Conservation (phyloP, 1,140 invertebrate species). For the Cydia pomonella region DNA sequence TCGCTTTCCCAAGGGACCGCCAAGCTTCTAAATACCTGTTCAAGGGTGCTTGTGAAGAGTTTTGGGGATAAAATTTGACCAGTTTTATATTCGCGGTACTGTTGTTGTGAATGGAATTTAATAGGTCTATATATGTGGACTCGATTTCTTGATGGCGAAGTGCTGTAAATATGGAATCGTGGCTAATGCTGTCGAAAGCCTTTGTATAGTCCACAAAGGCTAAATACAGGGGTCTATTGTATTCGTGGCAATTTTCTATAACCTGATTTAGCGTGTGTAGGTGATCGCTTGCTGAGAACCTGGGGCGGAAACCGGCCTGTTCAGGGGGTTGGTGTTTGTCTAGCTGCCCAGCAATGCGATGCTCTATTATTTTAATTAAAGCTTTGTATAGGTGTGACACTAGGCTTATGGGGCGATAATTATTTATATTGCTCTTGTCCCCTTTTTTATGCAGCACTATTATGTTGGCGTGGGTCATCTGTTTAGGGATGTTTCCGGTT, state of each 20-base stretch:
- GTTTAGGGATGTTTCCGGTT: neutral
- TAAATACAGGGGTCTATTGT: neutral
- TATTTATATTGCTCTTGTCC: too few relatives aligned
- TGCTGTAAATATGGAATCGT: neutral
- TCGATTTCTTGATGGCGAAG: neutral
- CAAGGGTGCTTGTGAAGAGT: constrained; percentile 14
- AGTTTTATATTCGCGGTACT: constrained; percentile 24
- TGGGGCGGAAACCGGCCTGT: constrained; percentile 11
- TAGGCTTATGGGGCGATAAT: too few relatives aligned
- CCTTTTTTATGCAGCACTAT: too few relatives aligned
- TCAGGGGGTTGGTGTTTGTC: neutral
- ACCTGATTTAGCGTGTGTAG: constrained; percentile 16
- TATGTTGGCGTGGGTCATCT: neutral
- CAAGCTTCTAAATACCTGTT: constrained; percentile 18
- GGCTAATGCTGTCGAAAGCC: constrained; percentile 13
- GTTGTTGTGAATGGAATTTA: neutral
- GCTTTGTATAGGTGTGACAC: too few relatives aligned
- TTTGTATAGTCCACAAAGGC: too few relatives aligned
- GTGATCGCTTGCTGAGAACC: constrained; percentile 1
- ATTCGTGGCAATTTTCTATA: constrained; percentile 19
- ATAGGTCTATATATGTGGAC: neutral
- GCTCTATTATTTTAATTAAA: too few relatives aligned
- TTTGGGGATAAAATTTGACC: constrained; percentile 1
- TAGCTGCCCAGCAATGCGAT: neutral
- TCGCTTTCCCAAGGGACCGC: neutral